Conservation (phyloP, 1,140 invertebrate genomes). For the Acromyrmex heyeri region DNA sequence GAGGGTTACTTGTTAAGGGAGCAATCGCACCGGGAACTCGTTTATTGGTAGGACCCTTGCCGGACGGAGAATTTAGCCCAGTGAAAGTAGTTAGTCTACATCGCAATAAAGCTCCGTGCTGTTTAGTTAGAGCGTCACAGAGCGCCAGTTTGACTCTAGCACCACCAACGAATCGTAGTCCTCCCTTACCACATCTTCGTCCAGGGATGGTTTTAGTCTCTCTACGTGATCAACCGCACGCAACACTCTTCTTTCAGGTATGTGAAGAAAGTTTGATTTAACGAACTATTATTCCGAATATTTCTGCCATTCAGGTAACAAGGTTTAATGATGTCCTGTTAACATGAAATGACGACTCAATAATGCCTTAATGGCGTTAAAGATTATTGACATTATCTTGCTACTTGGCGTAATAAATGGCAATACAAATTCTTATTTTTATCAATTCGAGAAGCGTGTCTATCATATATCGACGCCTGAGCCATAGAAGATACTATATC, state of each 20-base stretch:
- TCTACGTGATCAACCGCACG: conserved; percentile 87
- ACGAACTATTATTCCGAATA: neutral
- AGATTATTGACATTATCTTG: too few relatives aligned
- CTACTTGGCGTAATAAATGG: neutral
- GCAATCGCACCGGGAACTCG: conserved; percentile 94
- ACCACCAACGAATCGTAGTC: conserved; percentile 84
- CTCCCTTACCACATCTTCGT: conserved; percentile 89
- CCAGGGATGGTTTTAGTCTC: conserved; percentile 94
- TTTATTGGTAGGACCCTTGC: conserved; percentile 94
- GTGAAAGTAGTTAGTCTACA: conserved; percentile 95
- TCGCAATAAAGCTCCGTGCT: conserved; percentile 95
- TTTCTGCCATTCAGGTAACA: neutral
- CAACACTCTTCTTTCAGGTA: conserved; percentile 93
- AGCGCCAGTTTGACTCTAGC: conserved; percentile 95
- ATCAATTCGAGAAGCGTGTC: neutral
- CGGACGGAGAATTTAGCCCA: conserved; percentile 93
- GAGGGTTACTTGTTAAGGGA: conserved; percentile 95
- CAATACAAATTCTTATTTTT: conserved; percentile 5
- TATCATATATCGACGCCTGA: too few relatives aligned
- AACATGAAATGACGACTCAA: too few relatives aligned
- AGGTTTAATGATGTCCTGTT: too few relatives aligned
- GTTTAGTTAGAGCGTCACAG: conserved; percentile 95
- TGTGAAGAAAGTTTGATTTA: conserved; percentile 32
- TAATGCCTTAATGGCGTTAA: too few relatives aligned
- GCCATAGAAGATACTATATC: too few relatives aligned